Conservation (phyloP, 2,113 vertebrate genomes). For the Poeciliopsis retropinna region DNA sequence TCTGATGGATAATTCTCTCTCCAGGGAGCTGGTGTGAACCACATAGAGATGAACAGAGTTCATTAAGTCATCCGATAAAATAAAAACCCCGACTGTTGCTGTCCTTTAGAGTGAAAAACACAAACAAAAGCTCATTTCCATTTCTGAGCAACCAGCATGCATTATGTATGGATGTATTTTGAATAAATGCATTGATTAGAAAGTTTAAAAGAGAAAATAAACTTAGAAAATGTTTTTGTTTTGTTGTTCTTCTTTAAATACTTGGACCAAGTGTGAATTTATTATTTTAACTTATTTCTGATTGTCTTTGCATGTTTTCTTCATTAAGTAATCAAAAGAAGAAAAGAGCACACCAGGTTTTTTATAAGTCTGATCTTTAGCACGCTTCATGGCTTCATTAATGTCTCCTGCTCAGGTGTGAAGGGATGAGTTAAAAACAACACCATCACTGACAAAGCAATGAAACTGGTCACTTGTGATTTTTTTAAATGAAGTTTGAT, state of each 20-base stretch:
- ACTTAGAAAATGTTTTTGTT: background rate
- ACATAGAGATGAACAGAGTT: constrained; percentile 16
- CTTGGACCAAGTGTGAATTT: background rate
- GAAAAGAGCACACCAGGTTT: too few relatives aligned
- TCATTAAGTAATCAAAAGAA: background rate
- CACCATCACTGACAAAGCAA: background rate
- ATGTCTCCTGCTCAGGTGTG: too few relatives aligned
- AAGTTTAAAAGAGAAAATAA: background rate
- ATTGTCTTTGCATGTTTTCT: background rate
- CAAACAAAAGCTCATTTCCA: background rate
- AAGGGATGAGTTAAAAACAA: too few relatives aligned
- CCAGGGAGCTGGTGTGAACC: constrained; percentile 25
- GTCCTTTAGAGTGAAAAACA: background rate
- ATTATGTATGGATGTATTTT: background rate
- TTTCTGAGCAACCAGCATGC: background rate
- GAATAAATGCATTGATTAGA: background rate
- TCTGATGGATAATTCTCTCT: constrained; percentile 35
- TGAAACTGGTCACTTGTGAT: background rate
- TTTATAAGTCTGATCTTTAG: too few relatives aligned
- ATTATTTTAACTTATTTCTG: background rate
- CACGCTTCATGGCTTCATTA: too few relatives aligned
- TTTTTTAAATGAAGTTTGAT: background rate
- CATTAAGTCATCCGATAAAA: constrained; percentile 1
- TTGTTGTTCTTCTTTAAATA: background rate
- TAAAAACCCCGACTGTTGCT: background rate